Percentiles rank a stretch among this genome's conserved stretches.
These are phyloP conservation scores for Clunio marinus DNA, from an alignment of 2,888 invertebrate species.

Conservation along the genomic window DNA sequence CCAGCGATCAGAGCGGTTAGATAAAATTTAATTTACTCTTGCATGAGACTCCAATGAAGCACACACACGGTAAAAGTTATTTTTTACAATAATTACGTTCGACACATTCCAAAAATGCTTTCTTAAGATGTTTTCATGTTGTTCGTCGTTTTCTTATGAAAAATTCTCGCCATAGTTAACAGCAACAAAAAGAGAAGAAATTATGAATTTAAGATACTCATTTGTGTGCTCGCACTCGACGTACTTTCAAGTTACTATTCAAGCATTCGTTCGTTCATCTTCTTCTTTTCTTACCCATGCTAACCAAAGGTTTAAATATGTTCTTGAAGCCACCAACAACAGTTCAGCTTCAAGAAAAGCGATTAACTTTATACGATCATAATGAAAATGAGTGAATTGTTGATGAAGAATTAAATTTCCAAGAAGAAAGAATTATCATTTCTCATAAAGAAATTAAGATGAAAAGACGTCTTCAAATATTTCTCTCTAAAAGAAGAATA, in stretches of 20 bases:
- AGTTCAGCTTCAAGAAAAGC: background rate
- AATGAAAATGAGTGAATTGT: background rate
- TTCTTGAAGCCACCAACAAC: background rate
- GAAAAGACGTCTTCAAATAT: background rate
- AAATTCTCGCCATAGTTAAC: slow-evolving; percentile 6
- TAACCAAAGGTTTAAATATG: background rate
- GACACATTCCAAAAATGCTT: slow-evolving; percentile 26
- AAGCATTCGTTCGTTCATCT: too few species aligned
- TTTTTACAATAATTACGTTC: slow-evolving; percentile 20
- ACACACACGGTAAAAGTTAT: background rate
- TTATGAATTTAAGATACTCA: slow-evolving; percentile 23
- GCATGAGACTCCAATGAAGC: background rate
- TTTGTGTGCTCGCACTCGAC: background rate
- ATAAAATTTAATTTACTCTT: slow-evolving; percentile 24
- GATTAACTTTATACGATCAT: slow-evolving; percentile 18
- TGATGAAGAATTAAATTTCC: slow-evolving; percentile 16
- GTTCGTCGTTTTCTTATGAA: background rate
- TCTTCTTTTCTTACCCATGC: background rate
- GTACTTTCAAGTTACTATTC: background rate
- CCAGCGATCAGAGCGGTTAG: slow-evolving; percentile 23
- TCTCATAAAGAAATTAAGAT: background rate
- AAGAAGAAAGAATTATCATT: slow-evolving; percentile 22
- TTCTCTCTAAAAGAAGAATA: slow-evolving; percentile 3
- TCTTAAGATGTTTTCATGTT: background rate
- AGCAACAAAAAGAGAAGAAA: slow-evolving; percentile 16